phyloP scores from a whole-genome alignment of 2,797 vertebrate genomes.

The Sarcophilus harrisii region DNA sequence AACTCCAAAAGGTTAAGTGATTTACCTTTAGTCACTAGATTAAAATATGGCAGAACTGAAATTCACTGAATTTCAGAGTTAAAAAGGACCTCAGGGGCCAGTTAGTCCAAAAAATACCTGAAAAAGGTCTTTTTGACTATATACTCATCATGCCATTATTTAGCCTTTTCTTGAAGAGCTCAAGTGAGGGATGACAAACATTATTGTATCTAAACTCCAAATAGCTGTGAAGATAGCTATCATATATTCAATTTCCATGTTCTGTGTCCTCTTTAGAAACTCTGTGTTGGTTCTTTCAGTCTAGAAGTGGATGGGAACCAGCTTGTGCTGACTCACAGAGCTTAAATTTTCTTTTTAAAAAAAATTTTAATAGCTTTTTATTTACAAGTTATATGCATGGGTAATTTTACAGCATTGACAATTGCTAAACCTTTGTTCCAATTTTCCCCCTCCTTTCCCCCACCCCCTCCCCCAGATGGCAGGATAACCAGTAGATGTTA shows the following conservation, averaged over 20 bases:
- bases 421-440: too few relatives aligned
- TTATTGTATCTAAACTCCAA: not conserved
- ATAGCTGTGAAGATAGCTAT: not conserved
- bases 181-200: not conserved
- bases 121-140: not conserved
- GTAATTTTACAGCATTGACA: too few relatives aligned
- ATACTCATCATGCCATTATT: not conserved
- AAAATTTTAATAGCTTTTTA: too few relatives aligned
- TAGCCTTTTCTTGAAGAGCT: not conserved
- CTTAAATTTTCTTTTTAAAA: too few relatives aligned
- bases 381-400: too few relatives aligned
- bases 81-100: not conserved
- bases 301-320: not conserved
- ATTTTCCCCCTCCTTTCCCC: too few relatives aligned
- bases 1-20: not conserved
- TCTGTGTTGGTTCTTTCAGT: not conserved
- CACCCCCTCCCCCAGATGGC: too few relatives aligned
- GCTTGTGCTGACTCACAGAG: not conserved
- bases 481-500: too few relatives aligned
- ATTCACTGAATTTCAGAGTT: not conserved
- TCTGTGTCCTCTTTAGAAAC: not conserved
- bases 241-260: not conserved
- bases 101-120: not conserved
- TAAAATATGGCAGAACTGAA: not conserved
- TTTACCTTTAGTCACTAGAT: not conserved